phyloP scores from a whole-genome alignment of 2,888 invertebrate genomes.

The Sericinus montela region DNA sequence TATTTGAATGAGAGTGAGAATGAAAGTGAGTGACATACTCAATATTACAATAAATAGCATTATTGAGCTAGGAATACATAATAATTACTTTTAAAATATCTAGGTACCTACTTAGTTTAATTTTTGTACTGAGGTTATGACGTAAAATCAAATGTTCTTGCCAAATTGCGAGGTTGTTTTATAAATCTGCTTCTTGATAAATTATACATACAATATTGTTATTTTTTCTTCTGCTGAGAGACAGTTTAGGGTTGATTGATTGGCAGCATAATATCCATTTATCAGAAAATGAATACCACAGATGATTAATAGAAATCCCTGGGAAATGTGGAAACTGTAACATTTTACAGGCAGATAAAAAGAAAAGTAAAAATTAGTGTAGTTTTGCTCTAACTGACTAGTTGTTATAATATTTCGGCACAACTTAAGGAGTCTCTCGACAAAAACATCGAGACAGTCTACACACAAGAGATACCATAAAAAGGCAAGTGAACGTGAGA shows the following conservation, averaged over 20 bases:
- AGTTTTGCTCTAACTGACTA: conserved; percentile 10
- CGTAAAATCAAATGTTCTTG: not conserved
- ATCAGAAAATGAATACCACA: no score
- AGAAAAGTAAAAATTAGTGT: not conserved
- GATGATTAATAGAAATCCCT: no score
- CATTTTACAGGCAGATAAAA: no score
- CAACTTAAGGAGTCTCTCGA: not conserved
- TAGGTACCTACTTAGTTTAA: not conserved
- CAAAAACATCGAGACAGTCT: not conserved
- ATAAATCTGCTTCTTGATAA: no score
- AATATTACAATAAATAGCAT: not conserved
- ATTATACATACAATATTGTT: no score
- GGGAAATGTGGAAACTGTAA: no score
- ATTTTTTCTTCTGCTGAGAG: no score
- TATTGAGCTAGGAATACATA: not conserved
- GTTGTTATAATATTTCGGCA: conserved; percentile 2
- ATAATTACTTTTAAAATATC: not conserved
- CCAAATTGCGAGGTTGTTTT: no score
- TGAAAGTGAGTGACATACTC: not conserved
- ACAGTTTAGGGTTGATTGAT: no score
- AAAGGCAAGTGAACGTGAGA: conserved; percentile 1
- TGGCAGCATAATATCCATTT: no score
- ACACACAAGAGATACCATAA: not conserved
- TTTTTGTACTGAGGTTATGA: not conserved
- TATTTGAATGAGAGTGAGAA: not conserved